These are phyloP conservation scores for Azemiops feae DNA, from an alignment of 2,113 vertebrate species.

Conservation along the genomic window DNA sequence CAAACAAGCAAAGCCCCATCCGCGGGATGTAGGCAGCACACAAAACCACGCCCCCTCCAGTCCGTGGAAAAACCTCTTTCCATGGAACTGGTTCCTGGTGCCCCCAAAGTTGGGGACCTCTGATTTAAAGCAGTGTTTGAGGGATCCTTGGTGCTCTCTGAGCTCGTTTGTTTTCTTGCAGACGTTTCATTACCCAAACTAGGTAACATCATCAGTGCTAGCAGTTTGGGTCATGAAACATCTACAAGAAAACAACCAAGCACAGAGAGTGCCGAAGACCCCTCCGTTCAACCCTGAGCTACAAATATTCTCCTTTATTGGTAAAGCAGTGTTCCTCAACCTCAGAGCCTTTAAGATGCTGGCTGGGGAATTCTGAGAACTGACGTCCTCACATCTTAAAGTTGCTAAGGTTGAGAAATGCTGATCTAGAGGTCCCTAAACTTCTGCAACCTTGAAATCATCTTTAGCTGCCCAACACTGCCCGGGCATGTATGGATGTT, in stretches of 20 bases:
- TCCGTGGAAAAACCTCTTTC: too few relatives aligned
- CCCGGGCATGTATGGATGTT: neutral
- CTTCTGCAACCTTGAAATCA: neutral
- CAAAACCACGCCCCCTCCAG: too few relatives aligned
- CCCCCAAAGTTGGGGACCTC: too few relatives aligned
- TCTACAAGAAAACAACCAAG: neutral
- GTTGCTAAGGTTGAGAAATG: neutral
- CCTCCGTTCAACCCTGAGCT: too few relatives aligned
- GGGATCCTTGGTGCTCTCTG: too few relatives aligned
- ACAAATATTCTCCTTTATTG: too few relatives aligned
- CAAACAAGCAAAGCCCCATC: too few relatives aligned
- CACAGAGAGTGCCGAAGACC: too few relatives aligned
- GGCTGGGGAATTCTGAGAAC: neutral
- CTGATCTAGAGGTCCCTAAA: neutral
- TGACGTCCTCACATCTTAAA: neutral
- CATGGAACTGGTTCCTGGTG: too few relatives aligned
- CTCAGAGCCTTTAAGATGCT: neutral
- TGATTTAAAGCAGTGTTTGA: neutral
- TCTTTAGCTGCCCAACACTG: neutral
- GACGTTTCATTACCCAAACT: neutral
- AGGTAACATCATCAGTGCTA: neutral
- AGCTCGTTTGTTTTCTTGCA: too few relatives aligned
- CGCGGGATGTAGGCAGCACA: too few relatives aligned
- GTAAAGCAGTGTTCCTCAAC: too few relatives aligned
- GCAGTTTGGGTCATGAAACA: neutral